Evolutionary conservation across 2,797 vertebrate genomes (phyloP).

Genomic region (Nannoperca australis): DNA sequence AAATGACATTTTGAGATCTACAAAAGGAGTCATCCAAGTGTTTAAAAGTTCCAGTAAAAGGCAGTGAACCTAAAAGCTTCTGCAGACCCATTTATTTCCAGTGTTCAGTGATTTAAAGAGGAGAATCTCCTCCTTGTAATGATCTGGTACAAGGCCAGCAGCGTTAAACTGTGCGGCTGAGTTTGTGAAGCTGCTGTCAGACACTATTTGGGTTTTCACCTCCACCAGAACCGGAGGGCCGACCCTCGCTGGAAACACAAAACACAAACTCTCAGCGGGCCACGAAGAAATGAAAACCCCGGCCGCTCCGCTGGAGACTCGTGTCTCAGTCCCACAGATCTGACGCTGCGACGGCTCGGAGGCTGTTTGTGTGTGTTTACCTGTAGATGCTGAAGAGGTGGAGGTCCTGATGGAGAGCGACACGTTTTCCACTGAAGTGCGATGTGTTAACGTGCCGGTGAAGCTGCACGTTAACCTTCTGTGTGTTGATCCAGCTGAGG

Average conservation of each 20-base stretch:
- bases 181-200: conserved; percentile 10
- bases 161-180: conserved; percentile 2
- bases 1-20: not conserved
- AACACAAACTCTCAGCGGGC: not conserved
- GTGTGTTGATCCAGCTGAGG: not conserved
- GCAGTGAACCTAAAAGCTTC: not conserved
- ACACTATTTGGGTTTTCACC: conserved; percentile 11
- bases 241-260: not conserved
- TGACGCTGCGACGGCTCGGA: not conserved
- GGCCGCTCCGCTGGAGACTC: not conserved
- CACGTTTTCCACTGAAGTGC: not conserved
- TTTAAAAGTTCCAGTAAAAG: not conserved
- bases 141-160: conserved; percentile 11
- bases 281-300: not conserved
- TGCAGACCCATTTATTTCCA: not conserved
- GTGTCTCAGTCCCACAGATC: conserved; percentile 12
- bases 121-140: not conserved
- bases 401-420: not conserved
- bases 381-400: conserved; percentile 6
- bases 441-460: too few relatives aligned
- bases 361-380: conserved; percentile 27
- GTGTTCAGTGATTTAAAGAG: not conserved
- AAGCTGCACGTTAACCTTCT: too few relatives aligned
- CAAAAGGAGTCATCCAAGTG: not conserved
- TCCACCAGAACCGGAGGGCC: conserved; percentile 4